Evolutionary conservation across 2,888 invertebrate genomes (phyloP).

Genomic region (Platynereis dumerilii): DNA sequence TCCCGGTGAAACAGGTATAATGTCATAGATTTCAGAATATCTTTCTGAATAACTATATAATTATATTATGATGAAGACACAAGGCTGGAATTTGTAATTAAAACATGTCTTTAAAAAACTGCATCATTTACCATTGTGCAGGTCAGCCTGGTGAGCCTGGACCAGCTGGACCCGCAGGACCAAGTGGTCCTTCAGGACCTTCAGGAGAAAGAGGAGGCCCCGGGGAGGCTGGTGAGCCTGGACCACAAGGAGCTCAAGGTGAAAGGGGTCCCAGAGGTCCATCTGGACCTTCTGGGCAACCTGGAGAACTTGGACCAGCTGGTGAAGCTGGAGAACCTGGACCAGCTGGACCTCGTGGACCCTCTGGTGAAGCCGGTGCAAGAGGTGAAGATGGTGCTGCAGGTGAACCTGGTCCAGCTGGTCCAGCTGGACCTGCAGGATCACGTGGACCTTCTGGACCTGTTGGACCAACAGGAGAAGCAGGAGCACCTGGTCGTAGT

Average conservation of each 20-base stretch:
- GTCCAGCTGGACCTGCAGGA: conserved; percentile 43
- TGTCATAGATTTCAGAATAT: too few species aligned
- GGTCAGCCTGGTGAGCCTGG: conserved; percentile 7
- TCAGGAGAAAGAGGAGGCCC: conserved; percentile 7
- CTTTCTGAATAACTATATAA: too few species aligned
- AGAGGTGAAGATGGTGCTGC: neutral
- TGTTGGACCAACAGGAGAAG: conserved; percentile 19
- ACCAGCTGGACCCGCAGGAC: conserved; percentile 14
- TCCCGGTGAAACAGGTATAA: conserved; percentile 33
- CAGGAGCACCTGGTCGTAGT: conserved; percentile 22
- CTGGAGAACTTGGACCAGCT: conserved; percentile 20
- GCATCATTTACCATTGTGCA: too few species aligned
- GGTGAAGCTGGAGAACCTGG: conserved; percentile 10
- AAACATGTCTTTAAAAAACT: too few species aligned
- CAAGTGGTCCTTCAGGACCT: conserved; percentile 20
- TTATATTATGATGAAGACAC: too few species aligned
- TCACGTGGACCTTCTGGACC: conserved; percentile 22
- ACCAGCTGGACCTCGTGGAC: conserved; percentile 6
- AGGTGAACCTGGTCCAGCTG: conserved; percentile 18
- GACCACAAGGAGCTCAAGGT: conserved; percentile 20
- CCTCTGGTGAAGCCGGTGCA: conserved; percentile 11
- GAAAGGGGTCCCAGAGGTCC: conserved; percentile 22
- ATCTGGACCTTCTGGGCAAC: conserved; percentile 24
- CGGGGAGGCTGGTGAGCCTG: conserved; percentile 15
- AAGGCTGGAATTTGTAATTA: too few species aligned